Evolutionary conservation across 2,797 vertebrate genomes (phyloP).

Genomic region (Enteromius treurensis): DNA sequence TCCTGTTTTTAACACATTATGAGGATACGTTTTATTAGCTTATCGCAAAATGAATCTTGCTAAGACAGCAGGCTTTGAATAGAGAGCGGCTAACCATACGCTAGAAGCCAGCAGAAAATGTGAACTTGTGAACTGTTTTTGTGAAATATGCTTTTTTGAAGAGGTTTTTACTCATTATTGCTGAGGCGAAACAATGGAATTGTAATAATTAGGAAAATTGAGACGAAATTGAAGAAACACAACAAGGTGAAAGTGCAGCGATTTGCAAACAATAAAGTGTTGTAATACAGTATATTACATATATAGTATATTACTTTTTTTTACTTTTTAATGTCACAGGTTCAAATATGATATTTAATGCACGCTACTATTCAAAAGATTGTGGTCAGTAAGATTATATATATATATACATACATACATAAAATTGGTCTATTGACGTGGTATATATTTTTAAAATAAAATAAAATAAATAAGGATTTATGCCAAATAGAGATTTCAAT

Average conservation of each 20-base stretch:
- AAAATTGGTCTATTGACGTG: background rate
- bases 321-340: background rate
- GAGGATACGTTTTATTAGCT: constrained; percentile 30
- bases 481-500: background rate
- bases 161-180: background rate
- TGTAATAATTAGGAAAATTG: background rate
- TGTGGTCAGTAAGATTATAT: background rate
- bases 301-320: background rate
- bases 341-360: background rate
- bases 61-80: constrained; percentile 25
- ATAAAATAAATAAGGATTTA: background rate
- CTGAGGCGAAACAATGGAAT: background rate
- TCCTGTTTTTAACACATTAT: constrained; percentile 46
- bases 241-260: background rate
- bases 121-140: background rate
- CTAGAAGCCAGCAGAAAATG: background rate
- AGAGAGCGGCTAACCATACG: background rate
- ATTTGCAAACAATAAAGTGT: background rate
- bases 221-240: background rate
- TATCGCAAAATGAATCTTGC: constrained; percentile 21
- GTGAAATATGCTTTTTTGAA: background rate
- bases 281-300: background rate
- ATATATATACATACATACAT: too few species aligned
- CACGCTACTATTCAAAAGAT: background rate
- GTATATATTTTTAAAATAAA: background rate